A percentile compares a stretch with the other conserved stretches of the same genome.
These are phyloP conservation scores for Oreotragus oreotragus DNA, from an alignment of 2,113 vertebrate genomes.

Conservation along the genomic window DNA sequence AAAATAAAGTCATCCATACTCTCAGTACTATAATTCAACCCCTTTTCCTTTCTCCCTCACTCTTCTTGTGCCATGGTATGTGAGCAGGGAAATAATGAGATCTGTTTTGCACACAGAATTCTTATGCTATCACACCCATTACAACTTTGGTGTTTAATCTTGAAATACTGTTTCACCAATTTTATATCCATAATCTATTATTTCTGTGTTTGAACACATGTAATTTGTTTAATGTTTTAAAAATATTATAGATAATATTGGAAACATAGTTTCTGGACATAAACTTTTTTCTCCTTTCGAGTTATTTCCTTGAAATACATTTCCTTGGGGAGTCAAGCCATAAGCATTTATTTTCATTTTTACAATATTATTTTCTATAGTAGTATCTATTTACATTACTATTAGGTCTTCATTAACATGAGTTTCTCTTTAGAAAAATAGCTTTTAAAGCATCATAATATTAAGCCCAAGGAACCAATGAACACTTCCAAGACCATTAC, in stretches of 20 bases:
- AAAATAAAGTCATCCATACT: neutral
- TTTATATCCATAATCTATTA: neutral
- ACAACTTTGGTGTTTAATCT: neutral
- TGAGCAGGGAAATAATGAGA: neutral
- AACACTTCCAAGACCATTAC: neutral
- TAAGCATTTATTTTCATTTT: neutral
- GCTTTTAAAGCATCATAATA: neutral
- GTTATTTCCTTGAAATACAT: neutral
- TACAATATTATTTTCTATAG: neutral
- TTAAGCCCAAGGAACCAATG: neutral
- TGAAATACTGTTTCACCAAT: neutral
- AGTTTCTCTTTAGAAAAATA: neutral
- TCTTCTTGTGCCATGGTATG: neutral
- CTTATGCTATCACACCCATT: neutral
- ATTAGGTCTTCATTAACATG: neutral
- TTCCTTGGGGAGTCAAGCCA: neutral
- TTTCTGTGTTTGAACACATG: neutral
- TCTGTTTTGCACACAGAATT: neutral
- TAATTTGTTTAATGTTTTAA: neutral
- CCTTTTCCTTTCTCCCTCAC: neutral
- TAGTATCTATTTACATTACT: neutral
- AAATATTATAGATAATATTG: neutral
- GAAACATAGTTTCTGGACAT: neutral
- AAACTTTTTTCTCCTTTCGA: neutral
- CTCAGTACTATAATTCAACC: neutral